phyloP scores from a whole-genome alignment of 2,113 vertebrate genomes.

The Ciconia boyciana region DNA sequence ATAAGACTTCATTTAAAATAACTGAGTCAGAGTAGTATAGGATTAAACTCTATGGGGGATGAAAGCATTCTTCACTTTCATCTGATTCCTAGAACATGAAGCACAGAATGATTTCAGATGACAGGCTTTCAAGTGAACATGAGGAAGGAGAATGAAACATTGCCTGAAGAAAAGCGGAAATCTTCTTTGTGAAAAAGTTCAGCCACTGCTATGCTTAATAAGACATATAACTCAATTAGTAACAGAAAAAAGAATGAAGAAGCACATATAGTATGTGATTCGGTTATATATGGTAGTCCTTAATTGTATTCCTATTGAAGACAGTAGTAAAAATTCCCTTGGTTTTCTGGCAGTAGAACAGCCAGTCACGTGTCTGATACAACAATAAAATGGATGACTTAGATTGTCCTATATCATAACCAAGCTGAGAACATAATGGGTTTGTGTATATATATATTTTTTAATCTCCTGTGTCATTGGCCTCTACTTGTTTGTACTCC shows the following conservation, averaged over 20 bases:
- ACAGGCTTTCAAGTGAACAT: slow-evolving; percentile 53
- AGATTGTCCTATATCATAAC: not conserved
- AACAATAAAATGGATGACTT: not conserved
- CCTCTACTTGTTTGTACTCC: not conserved
- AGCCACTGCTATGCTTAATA: not conserved
- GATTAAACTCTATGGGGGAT: slow-evolving; percentile 35
- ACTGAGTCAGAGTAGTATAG: not conserved
- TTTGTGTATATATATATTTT: not conserved
- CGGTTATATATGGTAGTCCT: not conserved
- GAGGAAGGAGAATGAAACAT: slow-evolving; percentile 34
- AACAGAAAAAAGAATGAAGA: not conserved
- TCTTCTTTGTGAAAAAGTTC: slow-evolving; percentile 12
- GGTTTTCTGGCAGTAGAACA: not conserved
- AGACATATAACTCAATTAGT: not conserved
- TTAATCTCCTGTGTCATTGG: not conserved
- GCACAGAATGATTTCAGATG: slow-evolving; percentile 46
- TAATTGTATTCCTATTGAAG: not conserved
- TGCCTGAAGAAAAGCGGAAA: slow-evolving; percentile 41
- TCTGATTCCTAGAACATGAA: slow-evolving; percentile 53
- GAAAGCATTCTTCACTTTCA: slow-evolving; percentile 51
- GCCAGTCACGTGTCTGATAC: not conserved
- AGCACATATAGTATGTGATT: not conserved
- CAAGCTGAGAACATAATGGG: not conserved
- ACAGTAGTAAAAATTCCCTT: not conserved
- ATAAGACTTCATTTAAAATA: slow-evolving; percentile 18